These are phyloP conservation scores for Coendou prehensilis DNA, from an alignment of 2,797 vertebrate genomes.

Conservation along the genomic window DNA sequence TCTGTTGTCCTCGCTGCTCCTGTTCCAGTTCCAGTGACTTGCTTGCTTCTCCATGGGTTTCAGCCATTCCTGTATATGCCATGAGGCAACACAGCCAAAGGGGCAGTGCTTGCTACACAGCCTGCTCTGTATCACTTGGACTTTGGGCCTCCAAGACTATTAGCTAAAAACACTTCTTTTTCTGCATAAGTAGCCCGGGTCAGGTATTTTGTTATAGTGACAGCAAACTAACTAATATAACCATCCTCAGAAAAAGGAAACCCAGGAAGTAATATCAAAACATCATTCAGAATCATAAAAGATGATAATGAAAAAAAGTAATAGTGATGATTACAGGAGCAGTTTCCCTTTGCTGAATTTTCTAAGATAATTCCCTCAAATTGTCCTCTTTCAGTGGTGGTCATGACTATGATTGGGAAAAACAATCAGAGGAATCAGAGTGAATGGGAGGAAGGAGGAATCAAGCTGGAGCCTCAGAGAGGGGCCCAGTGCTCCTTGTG, in stretches of 20 bases:
- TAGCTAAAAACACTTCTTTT: neutral
- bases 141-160: neutral
- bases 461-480: fast-evolving
- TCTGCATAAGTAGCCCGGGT: neutral
- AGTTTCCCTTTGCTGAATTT: neutral
- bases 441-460: neutral
- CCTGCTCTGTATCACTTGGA: neutral
- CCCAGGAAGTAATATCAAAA: neutral
- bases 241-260: neutral
- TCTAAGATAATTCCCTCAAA: neutral
- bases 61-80: neutral
- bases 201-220: neutral
- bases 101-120: neutral
- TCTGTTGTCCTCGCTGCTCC: no score
- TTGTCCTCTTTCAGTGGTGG: neutral
- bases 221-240: neutral
- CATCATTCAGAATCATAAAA: neutral
- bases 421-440: neutral
- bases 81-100: neutral
- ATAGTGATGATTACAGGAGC: neutral
- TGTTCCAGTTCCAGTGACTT: neutral
- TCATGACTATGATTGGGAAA: neutral
- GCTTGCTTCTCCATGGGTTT: neutral
- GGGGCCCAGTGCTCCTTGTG: neutral
- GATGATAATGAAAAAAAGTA: neutral